phyloP scores from a whole-genome alignment of 1,140 invertebrate genomes.

The Lasaia peninsularis region DNA sequence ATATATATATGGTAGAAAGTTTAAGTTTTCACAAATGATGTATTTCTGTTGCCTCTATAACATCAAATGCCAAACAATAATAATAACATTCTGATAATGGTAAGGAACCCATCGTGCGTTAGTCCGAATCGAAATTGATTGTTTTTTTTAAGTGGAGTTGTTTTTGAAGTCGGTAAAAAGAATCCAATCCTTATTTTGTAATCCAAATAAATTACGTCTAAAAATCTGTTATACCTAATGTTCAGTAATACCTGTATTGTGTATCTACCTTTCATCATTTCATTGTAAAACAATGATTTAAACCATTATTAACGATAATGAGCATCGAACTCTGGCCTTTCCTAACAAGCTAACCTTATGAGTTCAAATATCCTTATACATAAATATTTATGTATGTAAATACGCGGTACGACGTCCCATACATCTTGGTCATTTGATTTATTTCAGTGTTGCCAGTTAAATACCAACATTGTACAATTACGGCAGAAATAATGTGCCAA shows the following conservation, averaged over 20 bases:
- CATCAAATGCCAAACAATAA: too few relatives aligned
- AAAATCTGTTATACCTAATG: too few relatives aligned
- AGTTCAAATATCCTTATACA: conserved; percentile 10
- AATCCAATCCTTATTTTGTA: too few relatives aligned
- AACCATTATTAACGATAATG: neutral
- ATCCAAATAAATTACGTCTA: too few relatives aligned
- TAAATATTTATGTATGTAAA: conserved; percentile 12
- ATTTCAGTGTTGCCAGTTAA: neutral
- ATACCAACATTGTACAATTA: conserved; percentile 11
- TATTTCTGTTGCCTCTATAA: too few relatives aligned
- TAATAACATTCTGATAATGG: too few relatives aligned
- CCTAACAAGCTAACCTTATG: conserved; percentile 9
- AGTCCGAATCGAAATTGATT: too few relatives aligned
- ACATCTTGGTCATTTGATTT: conserved; percentile 3
- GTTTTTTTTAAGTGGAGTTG: too few relatives aligned
- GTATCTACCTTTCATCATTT: neutral
- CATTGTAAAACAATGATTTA: neutral
- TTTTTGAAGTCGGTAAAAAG: too few relatives aligned
- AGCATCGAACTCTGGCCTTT: conserved; percentile 8
- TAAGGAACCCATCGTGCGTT: too few relatives aligned
- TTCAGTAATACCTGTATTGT: neutral
- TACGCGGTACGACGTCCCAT: neutral
- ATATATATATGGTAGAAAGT: too few relatives aligned
- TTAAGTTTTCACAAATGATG: too few relatives aligned
- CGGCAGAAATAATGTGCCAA: neutral